These are phyloP conservation scores for Lithophane semibrunnea DNA, from an alignment of 2,888 invertebrate genomes.

Conservation along the genomic window DNA sequence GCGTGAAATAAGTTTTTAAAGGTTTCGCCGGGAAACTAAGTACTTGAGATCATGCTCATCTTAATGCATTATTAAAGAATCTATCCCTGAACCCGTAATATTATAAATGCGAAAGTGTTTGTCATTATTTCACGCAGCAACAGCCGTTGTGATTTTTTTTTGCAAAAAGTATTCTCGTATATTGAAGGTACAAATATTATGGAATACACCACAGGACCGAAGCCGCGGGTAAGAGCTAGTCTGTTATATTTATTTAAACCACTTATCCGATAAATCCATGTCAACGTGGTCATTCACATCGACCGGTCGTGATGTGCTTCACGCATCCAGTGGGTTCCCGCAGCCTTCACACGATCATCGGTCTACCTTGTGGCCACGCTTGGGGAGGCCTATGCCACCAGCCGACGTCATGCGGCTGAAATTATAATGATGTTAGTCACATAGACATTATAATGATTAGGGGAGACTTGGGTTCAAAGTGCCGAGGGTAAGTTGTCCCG, in stretches of 20 bases:
- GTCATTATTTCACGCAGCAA: background rate
- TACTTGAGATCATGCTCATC: background rate
- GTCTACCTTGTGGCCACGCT: background rate
- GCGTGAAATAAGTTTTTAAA: conserved; percentile 14
- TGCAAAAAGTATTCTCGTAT: background rate
- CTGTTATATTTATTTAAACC: no score
- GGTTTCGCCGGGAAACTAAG: background rate
- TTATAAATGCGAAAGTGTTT: background rate
- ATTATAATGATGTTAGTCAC: background rate
- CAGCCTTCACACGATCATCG: background rate
- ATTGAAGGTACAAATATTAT: background rate
- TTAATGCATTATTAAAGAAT: background rate
- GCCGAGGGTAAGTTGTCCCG: background rate
- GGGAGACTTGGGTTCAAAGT: background rate
- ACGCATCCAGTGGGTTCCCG: background rate
- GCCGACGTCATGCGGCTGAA: background rate
- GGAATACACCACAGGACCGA: no score
- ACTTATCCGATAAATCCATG: background rate
- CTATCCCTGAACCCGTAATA: no score
- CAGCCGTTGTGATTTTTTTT: background rate
- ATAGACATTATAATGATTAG: background rate
- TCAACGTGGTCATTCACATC: background rate
- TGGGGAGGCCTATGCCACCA: background rate
- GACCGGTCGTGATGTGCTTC: background rate
- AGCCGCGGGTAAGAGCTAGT: background rate